Base-by-base conservation (phyloP, 2,888 invertebrate species). In the Tanytarsus gracilentus region DNA sequence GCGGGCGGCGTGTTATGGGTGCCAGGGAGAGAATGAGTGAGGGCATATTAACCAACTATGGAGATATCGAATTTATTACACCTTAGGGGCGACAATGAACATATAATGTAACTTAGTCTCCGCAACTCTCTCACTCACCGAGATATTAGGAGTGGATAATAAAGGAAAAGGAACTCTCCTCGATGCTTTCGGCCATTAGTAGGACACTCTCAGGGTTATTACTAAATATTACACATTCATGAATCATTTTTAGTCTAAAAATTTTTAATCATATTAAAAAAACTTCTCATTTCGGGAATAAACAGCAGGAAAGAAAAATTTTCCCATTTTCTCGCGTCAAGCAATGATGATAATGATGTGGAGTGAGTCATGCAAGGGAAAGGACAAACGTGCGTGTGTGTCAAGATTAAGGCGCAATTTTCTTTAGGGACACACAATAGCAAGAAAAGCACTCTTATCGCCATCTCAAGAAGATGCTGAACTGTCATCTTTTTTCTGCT, bases 31-130 rank as follows among this genome's bases (percentile, higher is more conserved):
- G 11, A 30, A 36, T 14, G 36, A n/a, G n/a, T n/a, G n/a, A 16
- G 23, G 44, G 36, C 53, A 33, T 40, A 55, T 55, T 55, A 55
- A 39, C 36, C 39, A 25, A 55, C 55, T 55, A 55, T 33, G 53
- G 53, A 53, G 53, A 53, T 55, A 39, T 55, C 55, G 40, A 55
- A 55, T 55, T 55, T 55, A 55, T 55, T 39, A 55, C 55, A 55
- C 55, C 55, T 55, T 26, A 14, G 55, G 55, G 55, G 53, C 55
- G 33, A 33, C 55, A 36, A 27, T 55, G 36, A 44, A 44, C 44
- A 44, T 23, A 44, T 44, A 44, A 44, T 44, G 44, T 44, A 44
- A 44, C 44, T 44, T 44, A 44, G 44, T 44, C 44, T n/a, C 44
- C 23, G 44, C 18, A 23, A 44, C 23, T 11, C 11, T 18, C 18